Conservation (phyloP, 2,797 vertebrate genomes). For the Galago senegalensis region DNA sequence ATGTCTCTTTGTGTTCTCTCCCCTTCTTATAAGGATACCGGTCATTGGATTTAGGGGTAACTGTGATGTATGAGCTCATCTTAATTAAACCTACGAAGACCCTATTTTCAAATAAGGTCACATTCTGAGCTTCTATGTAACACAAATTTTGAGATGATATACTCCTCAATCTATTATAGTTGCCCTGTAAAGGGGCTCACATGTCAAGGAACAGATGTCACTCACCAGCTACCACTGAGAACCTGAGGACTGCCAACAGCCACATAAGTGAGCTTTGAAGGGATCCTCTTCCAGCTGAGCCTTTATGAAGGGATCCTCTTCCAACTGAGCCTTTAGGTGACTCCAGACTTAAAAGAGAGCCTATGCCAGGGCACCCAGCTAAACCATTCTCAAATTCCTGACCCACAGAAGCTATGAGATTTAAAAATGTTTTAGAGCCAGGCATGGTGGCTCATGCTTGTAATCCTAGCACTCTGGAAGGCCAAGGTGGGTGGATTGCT, state of each 20-base stretch:
- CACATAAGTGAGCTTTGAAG: neutral
- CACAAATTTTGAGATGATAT: neutral
- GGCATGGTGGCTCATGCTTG: too few relatives aligned
- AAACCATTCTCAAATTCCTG: neutral
- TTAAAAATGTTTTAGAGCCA: neutral
- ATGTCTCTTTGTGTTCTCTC: neutral
- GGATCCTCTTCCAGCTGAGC: neutral
- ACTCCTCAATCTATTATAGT: neutral
- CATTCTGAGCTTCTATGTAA: neutral
- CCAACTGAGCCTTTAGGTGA: neutral
- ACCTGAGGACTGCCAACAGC: neutral
- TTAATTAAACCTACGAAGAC: neutral
- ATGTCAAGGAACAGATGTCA: neutral
- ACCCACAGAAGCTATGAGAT: neutral
- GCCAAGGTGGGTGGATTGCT: too few relatives aligned
- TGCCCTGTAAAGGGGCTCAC: neutral
- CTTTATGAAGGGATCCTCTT: neutral
- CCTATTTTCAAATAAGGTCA: neutral
- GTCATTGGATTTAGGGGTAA: conserved; percentile 4
- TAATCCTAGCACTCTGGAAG: too few relatives aligned
- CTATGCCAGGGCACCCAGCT: neutral
- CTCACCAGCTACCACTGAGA: neutral
- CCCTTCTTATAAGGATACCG: neutral
- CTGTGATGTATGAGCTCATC: neutral
- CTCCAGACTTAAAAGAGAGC: neutral